Percentiles rank a stretch among this genome's conserved stretches.
These are phyloP conservation scores for Melierax canorus DNA, from an alignment of 2,113 vertebrate genomes.

Conservation along the genomic window DNA sequence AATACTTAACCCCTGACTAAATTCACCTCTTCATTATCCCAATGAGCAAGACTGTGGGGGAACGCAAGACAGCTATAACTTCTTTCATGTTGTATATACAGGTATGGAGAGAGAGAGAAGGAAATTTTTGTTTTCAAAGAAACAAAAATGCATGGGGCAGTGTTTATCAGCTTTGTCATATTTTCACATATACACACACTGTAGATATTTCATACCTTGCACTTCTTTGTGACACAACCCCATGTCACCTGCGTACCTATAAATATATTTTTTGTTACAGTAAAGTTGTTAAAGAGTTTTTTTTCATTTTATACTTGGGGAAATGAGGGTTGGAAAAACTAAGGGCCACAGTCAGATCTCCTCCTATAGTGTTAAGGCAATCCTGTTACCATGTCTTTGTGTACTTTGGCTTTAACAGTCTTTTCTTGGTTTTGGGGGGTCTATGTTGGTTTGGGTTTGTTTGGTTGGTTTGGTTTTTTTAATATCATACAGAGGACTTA, in stretches of 20 bases:
- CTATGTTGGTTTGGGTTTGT: background rate
- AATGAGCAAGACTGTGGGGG: fast-evolving
- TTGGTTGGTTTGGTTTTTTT: background rate
- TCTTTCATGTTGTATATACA: background rate
- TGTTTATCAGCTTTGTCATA: background rate
- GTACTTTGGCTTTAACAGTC: background rate
- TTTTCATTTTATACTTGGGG: background rate
- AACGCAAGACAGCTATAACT: background rate
- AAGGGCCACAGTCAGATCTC: background rate
- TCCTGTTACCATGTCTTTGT: fast-evolving
- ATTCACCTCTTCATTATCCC: background rate
- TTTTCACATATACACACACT: background rate
- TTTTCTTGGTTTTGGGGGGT: background rate
- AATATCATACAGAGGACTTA: background rate
- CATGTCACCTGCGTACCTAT: background rate
- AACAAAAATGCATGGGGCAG: background rate
- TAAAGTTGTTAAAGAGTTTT: background rate
- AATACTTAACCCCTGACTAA: background rate
- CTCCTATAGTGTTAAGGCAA: background rate
- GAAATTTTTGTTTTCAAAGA: background rate
- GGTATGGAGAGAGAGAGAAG: background rate
- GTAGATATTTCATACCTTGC: background rate
- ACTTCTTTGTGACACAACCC: background rate
- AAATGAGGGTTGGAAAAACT: background rate
- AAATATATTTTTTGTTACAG: background rate